These are phyloP conservation scores for Cavia porcellus DNA, from an alignment of 2,113 vertebrate species.

Conservation along the genomic window DNA sequence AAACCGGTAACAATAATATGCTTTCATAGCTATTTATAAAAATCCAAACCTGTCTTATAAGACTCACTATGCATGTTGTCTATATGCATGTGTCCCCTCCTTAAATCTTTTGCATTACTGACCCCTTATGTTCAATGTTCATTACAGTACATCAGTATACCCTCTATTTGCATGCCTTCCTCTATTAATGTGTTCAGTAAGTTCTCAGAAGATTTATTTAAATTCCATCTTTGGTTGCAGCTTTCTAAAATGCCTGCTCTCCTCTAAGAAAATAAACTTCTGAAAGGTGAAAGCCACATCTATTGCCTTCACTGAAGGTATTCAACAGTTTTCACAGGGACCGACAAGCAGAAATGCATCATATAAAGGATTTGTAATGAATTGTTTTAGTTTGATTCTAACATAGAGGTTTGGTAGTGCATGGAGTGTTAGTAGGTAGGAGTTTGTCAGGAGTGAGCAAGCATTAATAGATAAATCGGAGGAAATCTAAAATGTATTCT, in stretches of 20 bases:
- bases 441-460: not conserved
- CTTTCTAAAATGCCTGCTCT: not conserved
- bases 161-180: not conserved
- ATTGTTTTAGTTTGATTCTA: not conserved
- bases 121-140: not conserved
- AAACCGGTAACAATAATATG: not conserved
- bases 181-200: not conserved
- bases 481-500: not conserved
- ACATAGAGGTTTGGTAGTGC: not conserved
- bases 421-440: not conserved
- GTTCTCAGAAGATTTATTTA: not conserved
- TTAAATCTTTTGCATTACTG: not conserved
- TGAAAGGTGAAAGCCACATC: not conserved
- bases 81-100: not conserved
- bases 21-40: not conserved
- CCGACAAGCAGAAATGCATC: not conserved
- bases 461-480: not conserved
- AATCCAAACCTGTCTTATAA: not conserved
- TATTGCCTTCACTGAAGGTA: not conserved
- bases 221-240: not conserved
- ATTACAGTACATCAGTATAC: not conserved
- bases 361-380: not conserved
- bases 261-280: not conserved
- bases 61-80: accelerated
- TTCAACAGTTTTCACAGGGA: not conserved